Percentiles rank a stretch among this genome's conserved stretches.
phyloP scores from a whole-genome alignment of 2,888 invertebrate species.

The Elaeidobius kamerunicus region DNA sequence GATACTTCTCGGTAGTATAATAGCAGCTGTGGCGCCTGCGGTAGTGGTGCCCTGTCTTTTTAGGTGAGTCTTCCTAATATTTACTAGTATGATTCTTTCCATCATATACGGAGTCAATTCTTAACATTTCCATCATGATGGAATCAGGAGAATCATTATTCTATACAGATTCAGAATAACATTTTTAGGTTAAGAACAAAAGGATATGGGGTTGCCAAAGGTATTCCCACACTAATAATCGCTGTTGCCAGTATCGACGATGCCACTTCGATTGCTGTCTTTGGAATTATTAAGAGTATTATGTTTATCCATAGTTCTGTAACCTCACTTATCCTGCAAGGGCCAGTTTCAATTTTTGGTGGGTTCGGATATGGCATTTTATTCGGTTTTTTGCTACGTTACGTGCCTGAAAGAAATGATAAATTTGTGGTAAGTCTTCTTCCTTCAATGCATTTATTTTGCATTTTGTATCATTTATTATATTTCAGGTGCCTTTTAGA shows the following conservation, averaged over 20 bases:
- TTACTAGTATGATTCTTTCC: no score
- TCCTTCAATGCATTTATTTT: background rate
- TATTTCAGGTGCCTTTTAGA: slow-evolving; percentile 59
- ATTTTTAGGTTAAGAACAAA: slow-evolving; percentile 68
- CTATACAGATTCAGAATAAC: no score
- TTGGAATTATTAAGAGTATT: slow-evolving; percentile 83
- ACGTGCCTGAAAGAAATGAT: slow-evolving; percentile 78
- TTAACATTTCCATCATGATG: no score
- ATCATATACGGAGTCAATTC: no score
- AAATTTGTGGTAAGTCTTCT: slow-evolving; percentile 62
- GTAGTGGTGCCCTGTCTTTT: slow-evolving; percentile 94
- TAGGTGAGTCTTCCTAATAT: slow-evolving; percentile 29
- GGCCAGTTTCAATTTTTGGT: slow-evolving; percentile 74
- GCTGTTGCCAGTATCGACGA: slow-evolving; percentile 95
- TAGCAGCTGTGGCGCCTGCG: slow-evolving; percentile 94
- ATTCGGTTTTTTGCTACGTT: slow-evolving; percentile 77
- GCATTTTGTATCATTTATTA: background rate
- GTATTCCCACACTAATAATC: slow-evolving; percentile 91
- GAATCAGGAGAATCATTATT: no score
- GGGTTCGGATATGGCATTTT: slow-evolving; percentile 70
- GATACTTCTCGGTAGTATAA: slow-evolving; percentile 76
- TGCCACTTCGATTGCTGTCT: slow-evolving; percentile 90
- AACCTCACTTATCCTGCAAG: slow-evolving; percentile 67
- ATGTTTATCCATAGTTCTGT: slow-evolving; percentile 77
- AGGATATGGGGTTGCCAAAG: slow-evolving; percentile 90